These are phyloP conservation scores for Ylistrum balloti DNA, from an alignment of 1,140 invertebrate genomes.

Conservation along the genomic window DNA sequence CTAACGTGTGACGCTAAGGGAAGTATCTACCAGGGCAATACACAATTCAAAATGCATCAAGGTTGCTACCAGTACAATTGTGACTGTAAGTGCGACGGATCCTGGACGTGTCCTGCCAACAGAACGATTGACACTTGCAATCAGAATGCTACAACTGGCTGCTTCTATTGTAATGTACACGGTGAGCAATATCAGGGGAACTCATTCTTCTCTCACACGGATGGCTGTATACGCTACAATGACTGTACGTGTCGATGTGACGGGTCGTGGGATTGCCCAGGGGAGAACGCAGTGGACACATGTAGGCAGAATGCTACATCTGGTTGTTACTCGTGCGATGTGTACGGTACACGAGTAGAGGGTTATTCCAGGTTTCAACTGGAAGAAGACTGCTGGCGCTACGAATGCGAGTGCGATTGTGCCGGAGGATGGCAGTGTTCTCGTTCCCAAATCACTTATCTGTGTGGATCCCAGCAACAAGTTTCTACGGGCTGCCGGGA, in stretches of 20 bases:
- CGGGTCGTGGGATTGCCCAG: constrained; percentile 72
- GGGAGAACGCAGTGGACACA: constrained; percentile 63
- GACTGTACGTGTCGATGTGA: constrained; percentile 72
- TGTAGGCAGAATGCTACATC: constrained; percentile 59
- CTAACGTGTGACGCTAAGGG: constrained; percentile 53
- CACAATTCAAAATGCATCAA: constrained; percentile 48
- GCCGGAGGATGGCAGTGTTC: constrained; percentile 64
- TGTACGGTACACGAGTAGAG: constrained; percentile 54
- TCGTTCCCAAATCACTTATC: constrained; percentile 44
- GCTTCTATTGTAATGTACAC: constrained; percentile 62
- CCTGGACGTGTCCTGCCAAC: constrained; percentile 69
- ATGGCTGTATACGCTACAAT: constrained; percentile 67
- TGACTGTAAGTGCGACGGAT: constrained; percentile 70
- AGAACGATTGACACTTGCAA: constrained; percentile 65
- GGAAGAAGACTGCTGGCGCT: constrained; percentile 64
- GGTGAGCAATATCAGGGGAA: constrained; percentile 65
- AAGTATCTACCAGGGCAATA: constrained; percentile 46
- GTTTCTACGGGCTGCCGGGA: constrained; percentile 47
- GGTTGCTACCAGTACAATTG: constrained; percentile 69
- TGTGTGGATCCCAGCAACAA: constrained; percentile 47
- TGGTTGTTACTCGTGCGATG: constrained; percentile 60
- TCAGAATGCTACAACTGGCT: constrained; percentile 53
- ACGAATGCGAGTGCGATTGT: constrained; percentile 70
- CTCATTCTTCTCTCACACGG: constrained; percentile 64
- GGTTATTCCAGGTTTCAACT: constrained; percentile 59